These are phyloP conservation scores for Atherix ibis DNA, from an alignment of 2,888 invertebrate genomes.

Conservation along the genomic window DNA sequence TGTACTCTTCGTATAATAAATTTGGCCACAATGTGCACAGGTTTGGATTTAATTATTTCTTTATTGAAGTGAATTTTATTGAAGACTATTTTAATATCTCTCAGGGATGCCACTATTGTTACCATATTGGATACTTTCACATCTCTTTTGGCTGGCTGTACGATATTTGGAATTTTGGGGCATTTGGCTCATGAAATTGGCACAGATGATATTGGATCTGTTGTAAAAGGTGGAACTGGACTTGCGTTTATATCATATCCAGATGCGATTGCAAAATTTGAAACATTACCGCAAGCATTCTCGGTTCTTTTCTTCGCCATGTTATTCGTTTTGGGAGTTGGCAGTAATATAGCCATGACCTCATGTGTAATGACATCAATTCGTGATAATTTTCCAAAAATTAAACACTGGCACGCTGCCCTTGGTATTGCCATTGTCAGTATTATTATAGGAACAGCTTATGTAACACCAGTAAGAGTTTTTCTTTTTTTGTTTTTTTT, in stretches of 20 bases:
- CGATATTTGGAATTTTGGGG: conserved; percentile 41
- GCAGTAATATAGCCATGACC: conserved; percentile 36
- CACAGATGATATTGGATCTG: conserved; percentile 33
- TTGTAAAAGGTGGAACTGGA: conserved; percentile 38
- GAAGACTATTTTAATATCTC: conserved; percentile 2
- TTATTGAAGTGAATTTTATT: background rate
- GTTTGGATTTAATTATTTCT: no score
- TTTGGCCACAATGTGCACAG: conserved; percentile 43
- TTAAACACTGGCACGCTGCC: conserved; percentile 38
- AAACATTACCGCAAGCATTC: conserved; percentile 39
- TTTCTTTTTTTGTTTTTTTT: background rate
- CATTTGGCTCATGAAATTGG: conserved; percentile 37
- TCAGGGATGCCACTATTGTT: conserved; percentile 40
- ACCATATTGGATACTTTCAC: conserved; percentile 40
- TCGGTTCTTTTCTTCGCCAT: conserved; percentile 40
- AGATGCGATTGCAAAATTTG: conserved; percentile 39
- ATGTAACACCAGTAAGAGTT: conserved; percentile 46
- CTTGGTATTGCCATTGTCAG: conserved; percentile 33
- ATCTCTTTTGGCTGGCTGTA: conserved; percentile 39
- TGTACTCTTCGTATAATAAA: conserved; percentile 45
- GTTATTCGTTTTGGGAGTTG: conserved; percentile 39
- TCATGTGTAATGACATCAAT: conserved; percentile 35
- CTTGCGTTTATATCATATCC: conserved; percentile 43
- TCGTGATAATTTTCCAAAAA: conserved; percentile 33
- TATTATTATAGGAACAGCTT: conserved; percentile 42